phyloP scores from a whole-genome alignment of 2,113 vertebrate species.

The Coturnix japonica region DNA sequence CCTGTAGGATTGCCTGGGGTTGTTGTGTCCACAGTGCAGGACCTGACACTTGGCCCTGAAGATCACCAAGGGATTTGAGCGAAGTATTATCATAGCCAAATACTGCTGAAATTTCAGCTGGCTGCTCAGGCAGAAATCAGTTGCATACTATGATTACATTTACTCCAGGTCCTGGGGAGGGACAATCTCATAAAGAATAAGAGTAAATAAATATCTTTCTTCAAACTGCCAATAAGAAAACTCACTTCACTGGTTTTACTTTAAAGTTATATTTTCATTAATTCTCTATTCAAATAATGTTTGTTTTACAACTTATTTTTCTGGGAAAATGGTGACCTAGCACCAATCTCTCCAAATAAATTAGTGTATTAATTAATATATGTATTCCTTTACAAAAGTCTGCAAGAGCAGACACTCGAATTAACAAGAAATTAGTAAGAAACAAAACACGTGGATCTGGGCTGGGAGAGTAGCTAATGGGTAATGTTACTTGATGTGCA shows the following conservation, averaged over 20 bases:
- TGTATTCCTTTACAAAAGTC: background rate
- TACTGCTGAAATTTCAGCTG: conserved; percentile 9
- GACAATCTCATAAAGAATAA: background rate
- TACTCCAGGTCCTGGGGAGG: background rate
- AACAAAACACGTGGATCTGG: background rate
- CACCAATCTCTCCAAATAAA: background rate
- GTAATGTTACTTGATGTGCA: background rate
- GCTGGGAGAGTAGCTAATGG: background rate
- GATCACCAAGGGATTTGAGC: conserved; percentile 6
- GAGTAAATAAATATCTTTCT: background rate
- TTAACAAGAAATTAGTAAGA: background rate
- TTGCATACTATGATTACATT: background rate
- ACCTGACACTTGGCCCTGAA: background rate
- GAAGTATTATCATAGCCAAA: background rate
- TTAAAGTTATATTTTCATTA: background rate
- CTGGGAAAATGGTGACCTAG: background rate
- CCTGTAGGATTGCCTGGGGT: too few species aligned
- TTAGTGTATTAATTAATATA: background rate
- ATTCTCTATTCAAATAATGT: background rate
- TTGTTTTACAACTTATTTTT: background rate
- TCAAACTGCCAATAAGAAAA: background rate
- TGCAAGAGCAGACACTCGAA: background rate
- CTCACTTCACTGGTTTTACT: background rate
- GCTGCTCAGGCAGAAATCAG: background rate
- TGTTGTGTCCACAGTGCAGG: too few species aligned